Base-by-base conservation (phyloP, 2,113 vertebrate genomes). In the Ranitomeya variabilis region DNA sequence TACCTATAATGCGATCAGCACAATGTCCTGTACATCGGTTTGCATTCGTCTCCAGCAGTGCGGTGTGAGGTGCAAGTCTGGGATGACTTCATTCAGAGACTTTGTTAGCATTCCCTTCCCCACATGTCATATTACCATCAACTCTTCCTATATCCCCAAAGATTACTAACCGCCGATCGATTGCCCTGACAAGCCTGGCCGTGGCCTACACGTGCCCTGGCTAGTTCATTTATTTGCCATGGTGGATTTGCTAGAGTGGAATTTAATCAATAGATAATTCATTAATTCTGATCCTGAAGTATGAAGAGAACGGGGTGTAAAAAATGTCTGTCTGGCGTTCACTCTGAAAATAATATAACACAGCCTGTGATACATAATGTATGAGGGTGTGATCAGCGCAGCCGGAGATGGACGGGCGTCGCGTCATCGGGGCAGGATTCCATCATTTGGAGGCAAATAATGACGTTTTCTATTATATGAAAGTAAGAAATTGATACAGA, bases 221-320 rank as follows among this genome's bases (percentile, higher is more conserved):
- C 94, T 96, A 97, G 94, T 97, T 97, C 96, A 97, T 97, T 96
- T 97, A 96, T 97, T 96, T 96, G 94, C 96, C 94, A 95, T 93
- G 94, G 95, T 96, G 95, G 96, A 97, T 97, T 96, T 96, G 95
- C 95, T 96, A 93, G 95, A 97, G 96, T 96, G 95, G 96, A 96
- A 95, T 97, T 95, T 97, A 97, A 97, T 97, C 97, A 97, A 97
- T 97, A 97, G 95, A 94, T 97, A 96, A 97, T 97, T 97, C 96
- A 96, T 97, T 97, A 95, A 96, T 97, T 97, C 96, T 95, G 92
- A 92, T 92, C 92, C 92, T 93, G 0, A 26, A 93, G 93, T 93
- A 91, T 87, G 91, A 90, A 90, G 92, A 90, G 91, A 91, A 90
- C 89, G 88, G 55, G 55, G 90, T 87, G 91, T 92, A 91, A 92